Evolutionary conservation across 2,797 vertebrate species (phyloP).

Genomic region (Danio jaintianensis): DNA sequence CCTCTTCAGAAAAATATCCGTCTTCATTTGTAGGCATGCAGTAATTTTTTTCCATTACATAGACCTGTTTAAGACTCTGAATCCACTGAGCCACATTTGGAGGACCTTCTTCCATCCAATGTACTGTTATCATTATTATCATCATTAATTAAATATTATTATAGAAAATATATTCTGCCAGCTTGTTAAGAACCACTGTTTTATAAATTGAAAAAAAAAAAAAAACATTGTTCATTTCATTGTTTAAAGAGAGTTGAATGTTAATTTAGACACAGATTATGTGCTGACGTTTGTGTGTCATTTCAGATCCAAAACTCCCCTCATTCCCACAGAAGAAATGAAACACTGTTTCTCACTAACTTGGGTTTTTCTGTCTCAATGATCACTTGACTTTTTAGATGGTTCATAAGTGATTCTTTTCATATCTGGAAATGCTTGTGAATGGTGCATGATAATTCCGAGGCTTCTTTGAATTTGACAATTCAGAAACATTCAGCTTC

Average conservation of each 20-base stretch:
- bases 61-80: too few species aligned
- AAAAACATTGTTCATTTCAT: too few species aligned
- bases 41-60: too few species aligned
- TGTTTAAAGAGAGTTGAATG: neutral
- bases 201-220: neutral
- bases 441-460: conserved; percentile 22
- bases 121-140: too few species aligned
- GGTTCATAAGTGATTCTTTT: neutral
- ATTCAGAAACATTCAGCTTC: neutral
- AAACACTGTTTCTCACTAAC: conserved; percentile 34
- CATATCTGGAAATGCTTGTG: conserved; percentile 8
- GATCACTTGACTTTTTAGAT: neutral
- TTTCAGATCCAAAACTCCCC: conserved; percentile 37
- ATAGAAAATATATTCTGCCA: too few species aligned
- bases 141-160: too few species aligned
- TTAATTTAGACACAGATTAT: neutral
- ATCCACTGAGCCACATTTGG: too few species aligned
- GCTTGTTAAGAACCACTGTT: conserved; percentile 2
- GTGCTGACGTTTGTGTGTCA: neutral
- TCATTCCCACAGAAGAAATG: conserved; percentile 8
- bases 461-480: conserved; percentile 11
- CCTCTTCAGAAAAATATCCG: too few species aligned
- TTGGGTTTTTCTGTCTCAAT: conserved; percentile 6
- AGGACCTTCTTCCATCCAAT: too few species aligned
- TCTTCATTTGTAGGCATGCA: too few species aligned